Percentiles rank a stretch among this genome's conserved stretches.
Conservation (phyloP, 2,797 vertebrate genomes). For the Sebastes oblongus region DNA sequence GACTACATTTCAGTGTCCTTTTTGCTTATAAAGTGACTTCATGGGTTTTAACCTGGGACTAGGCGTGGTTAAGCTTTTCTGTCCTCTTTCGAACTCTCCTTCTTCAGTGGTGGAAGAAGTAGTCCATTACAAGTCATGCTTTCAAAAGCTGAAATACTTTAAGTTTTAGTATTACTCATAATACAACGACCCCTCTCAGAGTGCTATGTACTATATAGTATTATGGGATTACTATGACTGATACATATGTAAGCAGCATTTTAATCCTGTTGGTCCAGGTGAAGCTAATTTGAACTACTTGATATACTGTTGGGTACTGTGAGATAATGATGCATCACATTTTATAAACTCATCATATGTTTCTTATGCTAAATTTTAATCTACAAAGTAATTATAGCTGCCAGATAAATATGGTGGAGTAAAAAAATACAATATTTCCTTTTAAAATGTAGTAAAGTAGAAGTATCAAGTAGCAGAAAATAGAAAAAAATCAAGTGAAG, state of each 20-base stretch:
- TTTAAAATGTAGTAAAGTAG: too few relatives aligned
- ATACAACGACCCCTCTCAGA: neutral
- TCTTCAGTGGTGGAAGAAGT: neutral
- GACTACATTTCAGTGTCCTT: neutral
- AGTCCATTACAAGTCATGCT: neutral
- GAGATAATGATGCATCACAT: neutral
- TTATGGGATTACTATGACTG: neutral
- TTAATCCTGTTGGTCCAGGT: neutral
- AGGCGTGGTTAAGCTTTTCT: neutral
- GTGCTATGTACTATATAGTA: neutral
- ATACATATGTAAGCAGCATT: neutral
- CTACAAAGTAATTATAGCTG: too few relatives aligned
- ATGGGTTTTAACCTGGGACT: neutral
- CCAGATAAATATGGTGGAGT: too few relatives aligned
- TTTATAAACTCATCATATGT: neutral
- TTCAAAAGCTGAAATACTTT: neutral
- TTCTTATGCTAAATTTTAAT: neutral
- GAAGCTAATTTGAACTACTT: neutral
- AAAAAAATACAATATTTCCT: too few relatives aligned
- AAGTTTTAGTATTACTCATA: neutral
- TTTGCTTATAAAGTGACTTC: constrained; percentile 1
- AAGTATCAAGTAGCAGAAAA: neutral
- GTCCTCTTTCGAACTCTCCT: neutral
- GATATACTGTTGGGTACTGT: neutral
- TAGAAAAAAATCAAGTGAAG: neutral